A percentile compares a stretch with the other conserved stretches of the same genome.
Evolutionary conservation across 2,888 invertebrate species (phyloP).

Genomic region (Apotomis capreana): DNA sequence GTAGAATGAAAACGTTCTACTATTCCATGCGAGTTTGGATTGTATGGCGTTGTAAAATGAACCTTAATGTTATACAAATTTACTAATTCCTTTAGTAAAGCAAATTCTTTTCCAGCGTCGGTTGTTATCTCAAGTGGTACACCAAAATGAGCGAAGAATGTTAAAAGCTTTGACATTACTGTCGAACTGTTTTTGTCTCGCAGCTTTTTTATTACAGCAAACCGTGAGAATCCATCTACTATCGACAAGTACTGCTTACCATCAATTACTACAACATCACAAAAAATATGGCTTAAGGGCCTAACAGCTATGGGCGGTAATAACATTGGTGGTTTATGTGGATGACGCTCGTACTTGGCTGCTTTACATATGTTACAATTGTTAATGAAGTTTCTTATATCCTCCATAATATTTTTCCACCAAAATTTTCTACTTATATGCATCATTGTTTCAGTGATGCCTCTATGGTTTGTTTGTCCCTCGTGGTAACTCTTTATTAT

Average conservation of each 20-base stretch:
- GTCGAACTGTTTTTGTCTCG: not conserved
- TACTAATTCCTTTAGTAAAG: not conserved
- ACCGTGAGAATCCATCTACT: not conserved
- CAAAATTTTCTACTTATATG: not conserved
- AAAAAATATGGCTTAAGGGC: not conserved
- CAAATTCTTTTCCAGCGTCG: not conserved
- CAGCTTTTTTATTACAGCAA: not conserved
- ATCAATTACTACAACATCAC: not conserved
- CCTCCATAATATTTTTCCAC: conserved; percentile 4
- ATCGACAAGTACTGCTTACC: not conserved
- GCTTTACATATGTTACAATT: not conserved
- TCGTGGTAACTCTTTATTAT: too few species aligned
- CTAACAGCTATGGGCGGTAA: not conserved
- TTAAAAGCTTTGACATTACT: conserved; percentile 7
- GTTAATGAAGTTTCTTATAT: conserved; percentile 6
- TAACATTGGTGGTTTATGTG: not conserved
- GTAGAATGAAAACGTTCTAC: conserved; percentile 1
- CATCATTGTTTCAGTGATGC: not conserved
- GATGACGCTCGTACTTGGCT: conserved; percentile 9
- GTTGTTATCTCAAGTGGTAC: not conserved
- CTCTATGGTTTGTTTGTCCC: too few species aligned
- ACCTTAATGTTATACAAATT: conserved; percentile 4
- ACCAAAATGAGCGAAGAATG: not conserved
- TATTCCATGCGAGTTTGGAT: not conserved
- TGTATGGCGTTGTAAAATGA: conserved; percentile 4